Percentiles rank a stretch among this genome's conserved stretches.
Evolutionary conservation across 2,797 vertebrate species (phyloP).

Genomic region (Nannoperca obscura): DNA sequence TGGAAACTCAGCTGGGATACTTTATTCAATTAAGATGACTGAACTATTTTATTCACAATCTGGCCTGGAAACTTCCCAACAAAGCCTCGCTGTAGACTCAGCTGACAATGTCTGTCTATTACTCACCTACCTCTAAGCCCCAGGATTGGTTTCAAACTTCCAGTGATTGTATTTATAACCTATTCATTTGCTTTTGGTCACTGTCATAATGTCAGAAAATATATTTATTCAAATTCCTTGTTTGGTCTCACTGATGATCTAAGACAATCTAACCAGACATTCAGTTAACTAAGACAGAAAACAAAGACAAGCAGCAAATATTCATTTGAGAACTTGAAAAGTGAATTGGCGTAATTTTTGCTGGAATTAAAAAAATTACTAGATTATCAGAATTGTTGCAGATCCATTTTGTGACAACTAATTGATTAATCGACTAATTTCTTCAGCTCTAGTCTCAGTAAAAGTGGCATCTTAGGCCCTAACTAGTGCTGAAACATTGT

Average conservation of each 20-base stretch:
- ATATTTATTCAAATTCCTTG: neutral
- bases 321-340: neutral
- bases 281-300: neutral
- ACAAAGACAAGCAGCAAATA: neutral
- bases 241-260: neutral
- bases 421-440: neutral
- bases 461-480: neutral
- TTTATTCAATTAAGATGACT: slow-evolving; percentile 30
- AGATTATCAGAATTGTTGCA: neutral
- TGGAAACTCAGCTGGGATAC: slow-evolving; percentile 31
- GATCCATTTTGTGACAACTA: neutral
- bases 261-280: too few species aligned
- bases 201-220: neutral
- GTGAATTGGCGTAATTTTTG: neutral
- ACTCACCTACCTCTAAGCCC: neutral
- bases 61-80: neutral
- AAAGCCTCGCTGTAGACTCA: neutral
- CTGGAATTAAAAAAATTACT: too few species aligned
- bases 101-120: neutral
- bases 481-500: neutral
- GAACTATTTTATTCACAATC: slow-evolving; percentile 23
- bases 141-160: neutral
- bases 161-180: neutral
- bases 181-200: neutral
- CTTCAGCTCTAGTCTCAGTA: neutral